Conservation (phyloP, 2,888 invertebrate species). For the Trichogramma evanescens region DNA sequence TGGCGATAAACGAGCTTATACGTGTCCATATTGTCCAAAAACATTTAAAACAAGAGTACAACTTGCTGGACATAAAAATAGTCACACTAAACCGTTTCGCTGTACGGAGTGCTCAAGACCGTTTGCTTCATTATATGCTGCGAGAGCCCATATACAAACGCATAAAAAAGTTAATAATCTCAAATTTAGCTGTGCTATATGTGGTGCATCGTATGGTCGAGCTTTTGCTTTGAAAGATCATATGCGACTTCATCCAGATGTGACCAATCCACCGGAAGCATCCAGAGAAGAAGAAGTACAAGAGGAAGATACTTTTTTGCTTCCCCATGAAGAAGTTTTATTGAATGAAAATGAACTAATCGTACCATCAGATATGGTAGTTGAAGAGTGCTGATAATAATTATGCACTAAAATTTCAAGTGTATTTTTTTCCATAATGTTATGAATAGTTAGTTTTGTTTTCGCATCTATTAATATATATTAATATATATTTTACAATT, state of each 20-base stretch:
- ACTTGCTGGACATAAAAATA: conserved; percentile 72
- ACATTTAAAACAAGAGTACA: conserved; percentile 76
- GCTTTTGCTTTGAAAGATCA: conserved; percentile 70
- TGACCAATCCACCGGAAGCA: conserved; percentile 38
- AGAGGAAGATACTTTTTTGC: conserved; percentile 35
- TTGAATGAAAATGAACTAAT: no score
- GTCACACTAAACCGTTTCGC: conserved; percentile 72
- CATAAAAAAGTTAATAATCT: conserved; percentile 64
- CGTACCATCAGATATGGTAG: no score
- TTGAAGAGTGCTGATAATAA: no score
- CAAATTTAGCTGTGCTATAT: conserved; percentile 62
- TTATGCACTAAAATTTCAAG: no score
- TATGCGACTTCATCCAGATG: conserved; percentile 59
- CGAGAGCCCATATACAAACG: conserved; percentile 68
- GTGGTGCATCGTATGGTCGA: conserved; percentile 72
- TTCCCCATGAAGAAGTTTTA: conserved; percentile 5
- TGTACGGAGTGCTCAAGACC: conserved; percentile 68
- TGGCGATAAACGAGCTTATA: conserved; percentile 67
- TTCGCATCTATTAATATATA: no score
- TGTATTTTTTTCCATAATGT: no score
- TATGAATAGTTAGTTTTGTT: no score
- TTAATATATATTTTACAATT: no score
- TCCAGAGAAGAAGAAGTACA: conserved; percentile 40
- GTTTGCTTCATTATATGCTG: conserved; percentile 71
- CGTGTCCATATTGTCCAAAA: conserved; percentile 70